A percentile compares a stretch with the other conserved stretches of the same genome.
phyloP scores from a whole-genome alignment of 30 jellyfish, hydroid and myxozoan species.

The Aurelia sp. region DNA sequence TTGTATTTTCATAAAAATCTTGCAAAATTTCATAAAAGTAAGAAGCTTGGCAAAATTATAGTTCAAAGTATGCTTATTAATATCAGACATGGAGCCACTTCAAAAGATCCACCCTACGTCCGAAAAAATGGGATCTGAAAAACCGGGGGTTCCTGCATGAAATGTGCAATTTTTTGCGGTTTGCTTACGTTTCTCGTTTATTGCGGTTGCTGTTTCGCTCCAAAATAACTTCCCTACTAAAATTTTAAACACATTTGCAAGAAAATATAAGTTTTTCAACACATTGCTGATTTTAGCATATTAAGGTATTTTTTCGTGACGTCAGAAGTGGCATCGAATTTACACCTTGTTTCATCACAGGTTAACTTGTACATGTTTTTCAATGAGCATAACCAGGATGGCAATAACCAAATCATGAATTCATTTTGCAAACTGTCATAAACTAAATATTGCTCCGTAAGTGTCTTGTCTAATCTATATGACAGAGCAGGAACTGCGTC shows the following conservation, averaged over 20 bases:
- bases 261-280: neutral
- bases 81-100: slow-evolving; percentile 11
- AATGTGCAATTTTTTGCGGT: neutral
- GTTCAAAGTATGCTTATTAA: neutral
- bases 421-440: too few relatives aligned
- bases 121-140: slow-evolving; percentile 15
- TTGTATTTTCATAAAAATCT: too few relatives aligned
- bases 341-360: neutral
- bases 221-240: neutral
- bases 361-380: neutral
- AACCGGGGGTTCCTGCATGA: slow-evolving; percentile 16
- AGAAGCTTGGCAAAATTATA: too few relatives aligned
- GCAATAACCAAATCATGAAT: too few relatives aligned
- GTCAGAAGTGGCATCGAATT: neutral
- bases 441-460: neutral
- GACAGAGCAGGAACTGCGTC: too few relatives aligned
- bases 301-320: neutral
- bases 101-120: neutral
- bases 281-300: too few relatives aligned
- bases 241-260: slow-evolving; percentile 10
- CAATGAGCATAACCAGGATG: too few relatives aligned
- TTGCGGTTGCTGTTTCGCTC: slow-evolving; percentile 4
- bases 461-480: too few relatives aligned
- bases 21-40: too few relatives aligned
- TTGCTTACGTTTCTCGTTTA: neutral